Base-by-base conservation (phyloP, 2,113 vertebrate species). In the Engraulis encrasicolus region DNA sequence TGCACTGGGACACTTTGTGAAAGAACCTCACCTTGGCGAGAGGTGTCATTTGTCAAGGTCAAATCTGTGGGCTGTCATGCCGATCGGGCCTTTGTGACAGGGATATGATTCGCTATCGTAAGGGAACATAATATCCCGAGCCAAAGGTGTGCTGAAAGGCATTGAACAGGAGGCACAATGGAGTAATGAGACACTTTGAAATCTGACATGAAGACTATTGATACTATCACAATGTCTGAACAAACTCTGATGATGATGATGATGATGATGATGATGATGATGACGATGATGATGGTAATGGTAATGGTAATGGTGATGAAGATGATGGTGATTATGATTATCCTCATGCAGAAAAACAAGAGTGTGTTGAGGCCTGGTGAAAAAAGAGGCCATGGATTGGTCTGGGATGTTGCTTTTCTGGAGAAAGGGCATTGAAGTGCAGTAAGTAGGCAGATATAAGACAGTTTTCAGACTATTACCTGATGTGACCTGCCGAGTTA, bases 241-340 rank as follows among this genome's bases (percentile, higher is more conserved):
- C n/a, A n/a, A n/a, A n/a, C n/a, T n/a, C n/a, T n/a, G 54, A n/a
- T 9, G 54, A n/a, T n/a, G 54, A 58, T n/a, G 54, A 58, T 58
- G 19, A 58, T 58, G 52, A 58, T 27, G 14, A 80, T 80, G 61
- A 52, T 80, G 50, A 84, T 80, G 71, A 71, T 54, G 40, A 49
- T 4, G 19, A 31, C 34, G 79, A 45, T 74, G 49, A 45, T 78
- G 66, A 78, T 23, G 18, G n/a, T 40, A n/a, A n/a, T n/a, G n/a
- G n/a, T n/a, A n/a, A n/a, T 9, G 54, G 7, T n/a, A n/a, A 58
- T n/a, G 54, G 23, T 58, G 19, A 58, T 58, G 52, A 58, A 18
- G 14, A 80, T 80, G 61, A 52, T 80, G 50, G 80, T 80, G 71
- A 71, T 54, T 23, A 49, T 4, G 19, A 31, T 48, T 61, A 45